A percentile compares a stretch with the other conserved stretches of the same genome.
Conservation (phyloP, 1,140 invertebrate genomes). For the Battus philenor region DNA sequence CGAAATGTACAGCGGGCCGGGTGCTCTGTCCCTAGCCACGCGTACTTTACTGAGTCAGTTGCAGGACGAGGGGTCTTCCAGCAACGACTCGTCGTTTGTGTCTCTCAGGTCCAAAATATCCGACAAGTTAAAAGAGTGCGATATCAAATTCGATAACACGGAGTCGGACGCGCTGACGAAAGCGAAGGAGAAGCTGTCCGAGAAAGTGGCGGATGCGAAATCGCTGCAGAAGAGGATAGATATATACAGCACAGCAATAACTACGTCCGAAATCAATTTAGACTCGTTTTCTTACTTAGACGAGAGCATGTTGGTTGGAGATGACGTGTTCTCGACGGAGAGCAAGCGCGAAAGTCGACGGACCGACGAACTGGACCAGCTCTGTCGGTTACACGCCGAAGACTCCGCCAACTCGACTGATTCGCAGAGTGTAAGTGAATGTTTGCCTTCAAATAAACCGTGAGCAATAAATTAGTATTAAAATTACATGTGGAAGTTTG, state of each 20-base stretch:
- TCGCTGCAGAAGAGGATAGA: slow-evolving; percentile 67
- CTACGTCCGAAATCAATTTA: slow-evolving; percentile 69
- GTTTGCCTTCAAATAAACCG: slow-evolving; percentile 53
- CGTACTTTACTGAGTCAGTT: slow-evolving; percentile 68
- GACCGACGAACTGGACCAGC: slow-evolving; percentile 36
- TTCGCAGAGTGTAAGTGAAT: slow-evolving; percentile 60
- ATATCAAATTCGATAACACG: slow-evolving; percentile 42
- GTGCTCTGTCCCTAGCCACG: slow-evolving; percentile 53
- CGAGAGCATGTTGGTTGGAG: slow-evolving; percentile 64
- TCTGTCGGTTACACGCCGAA: slow-evolving; percentile 48
- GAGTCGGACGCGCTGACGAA: slow-evolving; percentile 62
- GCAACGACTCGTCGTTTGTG: slow-evolving; percentile 73
- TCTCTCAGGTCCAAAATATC: slow-evolving; percentile 49
- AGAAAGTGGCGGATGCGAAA: slow-evolving; percentile 60
- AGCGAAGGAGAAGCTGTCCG: slow-evolving; percentile 60
- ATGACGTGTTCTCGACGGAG: slow-evolving; percentile 55
- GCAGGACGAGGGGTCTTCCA: slow-evolving; percentile 72
- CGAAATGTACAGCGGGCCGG: slow-evolving; percentile 55
- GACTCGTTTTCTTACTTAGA: slow-evolving; percentile 74
- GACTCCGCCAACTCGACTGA: slow-evolving; percentile 53
- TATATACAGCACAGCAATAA: slow-evolving; percentile 71
- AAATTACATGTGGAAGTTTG: slow-evolving; percentile 10
- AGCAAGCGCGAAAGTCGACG: slow-evolving; percentile 35
- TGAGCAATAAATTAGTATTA: slow-evolving; percentile 52
- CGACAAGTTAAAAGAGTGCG: slow-evolving; percentile 35